phyloP scores from a whole-genome alignment of 2,113 vertebrate genomes.

The Maccullochella peelii region DNA sequence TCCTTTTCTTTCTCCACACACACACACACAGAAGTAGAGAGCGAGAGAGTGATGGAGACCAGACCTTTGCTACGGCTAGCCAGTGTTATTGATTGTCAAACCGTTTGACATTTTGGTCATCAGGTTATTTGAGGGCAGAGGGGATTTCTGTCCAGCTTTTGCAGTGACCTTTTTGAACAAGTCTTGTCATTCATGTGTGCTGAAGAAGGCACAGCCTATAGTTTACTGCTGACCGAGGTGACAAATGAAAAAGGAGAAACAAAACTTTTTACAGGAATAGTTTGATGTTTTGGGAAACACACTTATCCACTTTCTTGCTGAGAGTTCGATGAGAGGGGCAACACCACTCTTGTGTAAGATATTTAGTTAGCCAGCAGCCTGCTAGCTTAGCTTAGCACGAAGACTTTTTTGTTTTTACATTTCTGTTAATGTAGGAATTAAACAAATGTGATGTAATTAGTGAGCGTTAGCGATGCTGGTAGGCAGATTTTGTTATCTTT shows the following conservation, averaged over 20 bases:
- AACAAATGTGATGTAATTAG: background rate
- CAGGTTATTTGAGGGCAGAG: slow-evolving; percentile 46
- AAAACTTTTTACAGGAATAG: background rate
- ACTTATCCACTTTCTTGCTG: background rate
- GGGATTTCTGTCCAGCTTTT: slow-evolving; percentile 25
- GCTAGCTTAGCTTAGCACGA: background rate
- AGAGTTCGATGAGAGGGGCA: background rate
- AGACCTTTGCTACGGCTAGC: slow-evolving; percentile 40
- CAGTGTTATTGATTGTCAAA: slow-evolving; percentile 45
- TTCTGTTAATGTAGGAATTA: background rate
- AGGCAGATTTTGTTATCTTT: background rate
- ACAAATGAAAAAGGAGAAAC: background rate
- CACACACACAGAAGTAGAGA: background rate
- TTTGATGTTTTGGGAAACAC: background rate
- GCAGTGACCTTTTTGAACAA: slow-evolving; percentile 37
- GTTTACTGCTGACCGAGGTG: background rate
- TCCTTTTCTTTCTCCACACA: background rate
- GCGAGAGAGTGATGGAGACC: slow-evolving; percentile 30
- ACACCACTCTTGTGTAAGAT: no score
- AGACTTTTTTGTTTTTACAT: background rate
- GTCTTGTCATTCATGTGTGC: slow-evolving; percentile 20
- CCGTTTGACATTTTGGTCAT: slow-evolving; percentile 52
- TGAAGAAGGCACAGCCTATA: background rate
- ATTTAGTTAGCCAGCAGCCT: background rate
- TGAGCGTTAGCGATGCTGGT: background rate